Base-by-base conservation (phyloP, 2,113 vertebrate genomes). In the Ictalurus punctatus region DNA sequence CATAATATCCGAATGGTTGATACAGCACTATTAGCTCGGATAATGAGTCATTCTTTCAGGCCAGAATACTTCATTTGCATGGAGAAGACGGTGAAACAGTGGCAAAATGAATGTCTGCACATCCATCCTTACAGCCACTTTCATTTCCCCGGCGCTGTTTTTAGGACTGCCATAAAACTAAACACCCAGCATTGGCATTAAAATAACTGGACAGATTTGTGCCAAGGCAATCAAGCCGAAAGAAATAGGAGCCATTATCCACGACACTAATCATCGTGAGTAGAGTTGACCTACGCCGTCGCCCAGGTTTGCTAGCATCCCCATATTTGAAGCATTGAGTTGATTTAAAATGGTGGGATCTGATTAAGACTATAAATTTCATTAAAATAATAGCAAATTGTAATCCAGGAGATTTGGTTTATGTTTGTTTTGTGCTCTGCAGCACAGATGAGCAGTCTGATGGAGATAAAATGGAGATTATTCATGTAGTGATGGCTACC, bases 301-400 rank as follows among this genome's bases (percentile, higher is more conserved):
- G 61, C 4, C 27, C 34, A n/a, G 65, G 40, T 56, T 56, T 2
- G 25, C n/a, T 65, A 30, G 67, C 69, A 34, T 65, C 34, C 30
- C 71, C n/a, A 25, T 48, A 65, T 79, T 13, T 34, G 10, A 19
- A 34, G 67, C 63, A 54, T 2, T 82, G 74, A 63, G 59, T 48
- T 17, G 71, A 85, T 65, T 73, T 54, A 86, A 87, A 88, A 82
- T 19, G 52, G 37, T 27, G 27, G 58, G 54, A 65, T 84, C 58
- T 87, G 87, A 91, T 89, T 89, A 89, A 73, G 91, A 90, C 79
- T 92, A 86, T 90, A 86, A 67, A 89, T 92, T 90, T 92, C 89
- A 92, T 92, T 90, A 87, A 85, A 83, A 65, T 92, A 90, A 92
- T 90, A 83, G 86, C 73, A 59, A 69, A 34, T 85, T 34, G n/a